Conservation (phyloP, 2,888 invertebrate genomes). For the Eumerus sabulonum region DNA sequence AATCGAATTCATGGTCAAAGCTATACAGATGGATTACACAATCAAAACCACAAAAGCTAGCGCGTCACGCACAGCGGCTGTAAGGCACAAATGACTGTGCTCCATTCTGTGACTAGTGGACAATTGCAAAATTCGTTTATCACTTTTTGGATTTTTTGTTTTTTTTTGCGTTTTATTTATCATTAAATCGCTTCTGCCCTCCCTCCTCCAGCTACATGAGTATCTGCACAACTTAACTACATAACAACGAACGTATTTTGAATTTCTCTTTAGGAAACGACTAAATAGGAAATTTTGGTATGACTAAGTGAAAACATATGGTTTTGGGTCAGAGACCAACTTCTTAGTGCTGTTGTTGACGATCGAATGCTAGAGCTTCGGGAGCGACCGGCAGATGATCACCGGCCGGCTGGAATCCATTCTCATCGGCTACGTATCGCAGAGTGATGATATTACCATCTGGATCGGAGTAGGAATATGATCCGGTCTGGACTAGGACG, state of each 20-base stretch:
- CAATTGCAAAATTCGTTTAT: not conserved
- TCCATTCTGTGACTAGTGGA: not conserved
- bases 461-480: slow-evolving; percentile 85
- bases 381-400: slow-evolving; percentile 83
- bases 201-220: no score
- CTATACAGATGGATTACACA: slow-evolving; percentile 38
- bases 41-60: slow-evolving; percentile 48
- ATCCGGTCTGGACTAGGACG: slow-evolving; percentile 83
- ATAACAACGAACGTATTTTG: slow-evolving; percentile 55
- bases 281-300: slow-evolving; percentile 64
- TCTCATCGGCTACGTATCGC: slow-evolving; percentile 85
- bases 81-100: slow-evolving; percentile 4
- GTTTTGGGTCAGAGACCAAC: slow-evolving; percentile 41
- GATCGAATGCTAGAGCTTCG: slow-evolving; percentile 72
- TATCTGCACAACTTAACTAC: slow-evolving; percentile 65
- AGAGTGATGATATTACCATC: slow-evolving; percentile 84
- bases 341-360: slow-evolving; percentile 34
- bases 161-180: slow-evolving; percentile 40
- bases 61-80: slow-evolving; percentile 21
- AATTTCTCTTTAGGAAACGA: slow-evolving; percentile 48
- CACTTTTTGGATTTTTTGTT: slow-evolving; percentile 7
- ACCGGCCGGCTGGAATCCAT: slow-evolving; percentile 85
- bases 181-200: slow-evolving; percentile 37
- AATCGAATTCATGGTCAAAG: slow-evolving; percentile 64
- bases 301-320: slow-evolving; percentile 45